Evolutionary conservation across 2,113 vertebrate species (phyloP).

Genomic region (Nyctibius bracteatus): DNA sequence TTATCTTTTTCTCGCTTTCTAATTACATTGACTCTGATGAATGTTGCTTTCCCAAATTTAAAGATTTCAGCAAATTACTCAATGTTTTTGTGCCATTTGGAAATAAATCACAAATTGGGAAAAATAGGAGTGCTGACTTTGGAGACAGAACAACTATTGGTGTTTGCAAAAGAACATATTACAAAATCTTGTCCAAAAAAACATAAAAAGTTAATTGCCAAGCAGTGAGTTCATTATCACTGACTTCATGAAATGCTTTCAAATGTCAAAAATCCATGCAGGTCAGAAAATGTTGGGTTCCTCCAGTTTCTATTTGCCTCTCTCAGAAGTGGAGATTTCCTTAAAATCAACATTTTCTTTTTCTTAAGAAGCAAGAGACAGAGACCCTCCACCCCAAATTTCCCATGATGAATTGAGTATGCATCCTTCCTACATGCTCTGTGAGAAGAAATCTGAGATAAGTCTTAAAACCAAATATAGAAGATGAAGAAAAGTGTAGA

Average conservation of each 20-base stretch:
- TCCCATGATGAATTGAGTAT: neutral
- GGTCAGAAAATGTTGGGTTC: neutral
- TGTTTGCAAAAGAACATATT: neutral
- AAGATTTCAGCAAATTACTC: neutral
- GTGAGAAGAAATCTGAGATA: neutral
- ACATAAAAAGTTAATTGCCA: neutral
- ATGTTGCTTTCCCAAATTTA: neutral
- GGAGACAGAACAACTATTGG: neutral
- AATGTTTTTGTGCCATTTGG: neutral
- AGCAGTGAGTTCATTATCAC: neutral
- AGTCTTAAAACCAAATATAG: neutral
- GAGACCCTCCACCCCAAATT: neutral
- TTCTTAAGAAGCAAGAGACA: neutral
- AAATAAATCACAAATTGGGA: neutral
- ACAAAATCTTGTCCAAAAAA: neutral
- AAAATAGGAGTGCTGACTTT: neutral
- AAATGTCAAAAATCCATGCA: neutral
- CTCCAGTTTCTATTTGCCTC: neutral
- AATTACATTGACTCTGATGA: neutral
- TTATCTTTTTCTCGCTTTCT: neutral
- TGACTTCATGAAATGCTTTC: neutral
- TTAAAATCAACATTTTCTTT: neutral
- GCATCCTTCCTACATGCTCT: neutral
- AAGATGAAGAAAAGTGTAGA: neutral
- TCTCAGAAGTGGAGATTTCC: neutral